Evolutionary conservation across 2,888 invertebrate genomes (phyloP).

Genomic region (Autographa gamma): DNA sequence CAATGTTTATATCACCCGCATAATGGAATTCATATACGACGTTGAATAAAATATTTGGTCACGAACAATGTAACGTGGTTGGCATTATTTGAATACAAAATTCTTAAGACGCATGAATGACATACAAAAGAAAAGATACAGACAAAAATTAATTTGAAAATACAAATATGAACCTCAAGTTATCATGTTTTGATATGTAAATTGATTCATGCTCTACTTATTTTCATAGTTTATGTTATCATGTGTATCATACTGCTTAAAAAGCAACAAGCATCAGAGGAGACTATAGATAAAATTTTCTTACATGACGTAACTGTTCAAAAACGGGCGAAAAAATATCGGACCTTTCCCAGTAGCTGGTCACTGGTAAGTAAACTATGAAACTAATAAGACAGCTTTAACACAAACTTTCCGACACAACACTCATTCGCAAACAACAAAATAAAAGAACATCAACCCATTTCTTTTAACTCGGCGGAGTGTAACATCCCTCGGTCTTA

Average conservation of each 20-base stretch:
- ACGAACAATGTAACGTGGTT: neutral
- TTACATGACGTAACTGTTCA: neutral
- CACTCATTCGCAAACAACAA: constrained; percentile 1
- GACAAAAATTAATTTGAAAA: constrained; percentile 12
- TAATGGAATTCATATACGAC: constrained; percentile 26
- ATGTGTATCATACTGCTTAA: too few species aligned
- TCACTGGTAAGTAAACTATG: neutral
- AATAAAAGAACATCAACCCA: neutral
- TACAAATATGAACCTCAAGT: neutral
- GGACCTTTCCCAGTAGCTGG: neutral
- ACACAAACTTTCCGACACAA: neutral
- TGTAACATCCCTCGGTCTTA: neutral
- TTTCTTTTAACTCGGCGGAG: neutral
- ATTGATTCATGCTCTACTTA: too few species aligned
- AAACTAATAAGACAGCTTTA: neutral
- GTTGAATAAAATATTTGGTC: constrained; percentile 7
- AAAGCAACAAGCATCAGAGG: neutral
- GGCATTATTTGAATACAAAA: constrained; percentile 23
- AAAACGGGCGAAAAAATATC: neutral
- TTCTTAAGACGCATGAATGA: constrained; percentile 3
- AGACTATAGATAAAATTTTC: neutral
- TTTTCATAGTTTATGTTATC: too few species aligned
- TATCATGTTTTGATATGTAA: too few species aligned
- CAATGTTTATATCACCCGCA: constrained; percentile 9
- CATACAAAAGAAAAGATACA: constrained; percentile 17